A percentile compares a stretch with the other conserved stretches of the same genome.
phyloP scores from a whole-genome alignment of 2,888 invertebrate genomes.

The Tachina fera region DNA sequence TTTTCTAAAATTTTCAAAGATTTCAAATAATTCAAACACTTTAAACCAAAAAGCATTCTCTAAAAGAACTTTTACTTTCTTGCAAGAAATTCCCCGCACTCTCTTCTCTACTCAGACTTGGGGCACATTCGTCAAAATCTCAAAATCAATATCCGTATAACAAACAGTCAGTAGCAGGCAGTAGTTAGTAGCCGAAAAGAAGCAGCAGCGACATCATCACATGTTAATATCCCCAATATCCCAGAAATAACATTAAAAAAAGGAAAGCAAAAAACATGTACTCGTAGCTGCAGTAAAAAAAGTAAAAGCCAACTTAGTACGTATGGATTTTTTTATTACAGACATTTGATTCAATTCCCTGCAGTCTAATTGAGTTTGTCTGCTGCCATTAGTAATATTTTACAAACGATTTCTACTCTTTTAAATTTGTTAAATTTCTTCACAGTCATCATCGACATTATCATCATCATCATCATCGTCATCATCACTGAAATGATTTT shows the following conservation, averaged over 20 bases:
- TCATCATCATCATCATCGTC: constrained; percentile 41
- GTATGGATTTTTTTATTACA: constrained; percentile 50
- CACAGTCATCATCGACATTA: constrained; percentile 30
- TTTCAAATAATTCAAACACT: neutral
- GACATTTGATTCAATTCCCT: constrained; percentile 72
- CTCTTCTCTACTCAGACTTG: constrained; percentile 13
- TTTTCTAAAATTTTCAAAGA: neutral
- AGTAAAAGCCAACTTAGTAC: constrained; percentile 46
- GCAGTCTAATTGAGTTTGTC: constrained; percentile 74
- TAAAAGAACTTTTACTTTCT: constrained; percentile 45
- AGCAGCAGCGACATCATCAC: constrained; percentile 5
- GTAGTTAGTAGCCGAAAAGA: constrained; percentile 31
- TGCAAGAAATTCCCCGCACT: neutral
- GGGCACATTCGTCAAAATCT: constrained; percentile 44
- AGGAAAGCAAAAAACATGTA: neutral
- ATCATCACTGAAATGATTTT: constrained; percentile 51
- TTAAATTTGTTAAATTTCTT: constrained; percentile 72
- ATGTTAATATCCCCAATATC: constrained; percentile 23
- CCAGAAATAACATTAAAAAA: neutral
- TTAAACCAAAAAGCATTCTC: neutral
- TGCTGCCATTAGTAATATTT: constrained; percentile 72
- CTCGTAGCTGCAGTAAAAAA: constrained; percentile 14
- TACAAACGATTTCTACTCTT: constrained; percentile 54
- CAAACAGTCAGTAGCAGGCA: constrained; percentile 5
- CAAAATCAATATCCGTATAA: constrained; percentile 60